These are phyloP conservation scores for Drosophila histrio DNA, from an alignment of 2,888 invertebrate species.

Conservation along the genomic window DNA sequence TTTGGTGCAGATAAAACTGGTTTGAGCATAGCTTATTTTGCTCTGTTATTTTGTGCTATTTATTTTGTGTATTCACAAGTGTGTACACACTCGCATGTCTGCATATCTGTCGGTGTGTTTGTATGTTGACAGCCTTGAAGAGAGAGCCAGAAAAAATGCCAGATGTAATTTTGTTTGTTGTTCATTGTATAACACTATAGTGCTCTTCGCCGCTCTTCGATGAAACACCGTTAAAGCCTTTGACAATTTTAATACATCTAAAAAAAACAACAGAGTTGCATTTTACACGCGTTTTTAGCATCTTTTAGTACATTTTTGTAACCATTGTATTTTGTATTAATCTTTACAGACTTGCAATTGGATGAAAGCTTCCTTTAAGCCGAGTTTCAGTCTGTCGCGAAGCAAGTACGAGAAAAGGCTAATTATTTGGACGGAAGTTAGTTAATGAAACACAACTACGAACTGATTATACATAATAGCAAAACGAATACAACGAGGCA, in stretches of 20 bases:
- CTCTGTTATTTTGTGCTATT: conserved; percentile 28
- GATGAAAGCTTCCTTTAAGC: conserved; percentile 13
- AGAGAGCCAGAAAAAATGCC: conserved; percentile 53
- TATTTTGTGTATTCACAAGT: neutral
- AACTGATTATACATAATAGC: conserved; percentile 43
- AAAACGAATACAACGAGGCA: conserved; percentile 30
- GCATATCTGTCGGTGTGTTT: neutral
- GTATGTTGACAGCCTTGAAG: conserved; percentile 72
- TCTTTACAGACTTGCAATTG: conserved; percentile 28
- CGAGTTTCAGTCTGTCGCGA: conserved; percentile 28
- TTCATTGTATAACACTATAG: conserved; percentile 15
- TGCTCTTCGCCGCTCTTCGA: neutral
- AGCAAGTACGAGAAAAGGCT: conserved; percentile 34
- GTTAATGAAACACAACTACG: conserved; percentile 29
- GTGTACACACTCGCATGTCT: neutral
- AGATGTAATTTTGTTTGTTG: conserved; percentile 41
- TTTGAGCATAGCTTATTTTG: conserved; percentile 51
- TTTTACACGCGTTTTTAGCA: neutral
- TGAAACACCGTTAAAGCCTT: neutral
- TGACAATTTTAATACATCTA: neutral
- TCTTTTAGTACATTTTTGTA: conserved; percentile 8
- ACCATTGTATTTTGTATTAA: neutral
- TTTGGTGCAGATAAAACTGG: conserved; percentile 45
- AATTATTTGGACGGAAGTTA: conserved; percentile 45
- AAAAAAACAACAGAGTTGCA: conserved; percentile 12